A percentile compares a stretch with the other conserved stretches of the same genome.
Conservation (phyloP, 2,797 vertebrate species). For the Hoplostethus atlanticus region DNA sequence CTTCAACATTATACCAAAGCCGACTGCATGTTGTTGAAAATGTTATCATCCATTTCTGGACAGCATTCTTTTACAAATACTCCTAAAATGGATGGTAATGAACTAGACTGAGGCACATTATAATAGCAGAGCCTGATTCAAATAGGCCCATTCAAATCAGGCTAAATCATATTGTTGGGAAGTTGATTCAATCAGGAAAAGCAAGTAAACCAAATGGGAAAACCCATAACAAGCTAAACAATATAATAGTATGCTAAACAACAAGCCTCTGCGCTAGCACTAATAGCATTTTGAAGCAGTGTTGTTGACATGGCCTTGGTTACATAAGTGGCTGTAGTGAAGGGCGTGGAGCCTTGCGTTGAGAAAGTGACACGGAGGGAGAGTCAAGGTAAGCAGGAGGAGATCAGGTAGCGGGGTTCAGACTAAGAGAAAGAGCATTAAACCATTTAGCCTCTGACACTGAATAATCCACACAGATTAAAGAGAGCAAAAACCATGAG, state of each 20-base stretch:
- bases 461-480: constrained; percentile 65
- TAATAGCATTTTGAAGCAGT: not conserved
- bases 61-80: constrained; percentile 4
- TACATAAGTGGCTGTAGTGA: constrained; percentile 21
- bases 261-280: not conserved
- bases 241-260: constrained; percentile 24
- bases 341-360: constrained; percentile 32
- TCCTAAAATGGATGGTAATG: constrained; percentile 19
- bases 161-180: constrained; percentile 44
- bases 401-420: constrained; percentile 58
- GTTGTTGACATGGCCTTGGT: constrained; percentile 7
- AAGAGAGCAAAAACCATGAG: constrained; percentile 3
- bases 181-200: constrained; percentile 41
- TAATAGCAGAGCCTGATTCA: constrained; percentile 37
- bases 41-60: not conserved
- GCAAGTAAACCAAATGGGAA: constrained; percentile 31
- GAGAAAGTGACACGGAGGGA: constrained; percentile 26
- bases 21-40: constrained; percentile 1
- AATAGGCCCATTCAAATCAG: constrained; percentile 47
- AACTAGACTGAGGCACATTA: constrained; percentile 37
- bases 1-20: not conserved
- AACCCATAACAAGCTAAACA: constrained; percentile 28
- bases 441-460: constrained; percentile 63
- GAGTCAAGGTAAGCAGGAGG: constrained; percentile 26
- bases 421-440: constrained; percentile 36